Evolutionary conservation across 2,888 invertebrate species (phyloP), one percentile per base, ranked within the genome.

Genomic region (Tenthredo mesomela): DNA sequence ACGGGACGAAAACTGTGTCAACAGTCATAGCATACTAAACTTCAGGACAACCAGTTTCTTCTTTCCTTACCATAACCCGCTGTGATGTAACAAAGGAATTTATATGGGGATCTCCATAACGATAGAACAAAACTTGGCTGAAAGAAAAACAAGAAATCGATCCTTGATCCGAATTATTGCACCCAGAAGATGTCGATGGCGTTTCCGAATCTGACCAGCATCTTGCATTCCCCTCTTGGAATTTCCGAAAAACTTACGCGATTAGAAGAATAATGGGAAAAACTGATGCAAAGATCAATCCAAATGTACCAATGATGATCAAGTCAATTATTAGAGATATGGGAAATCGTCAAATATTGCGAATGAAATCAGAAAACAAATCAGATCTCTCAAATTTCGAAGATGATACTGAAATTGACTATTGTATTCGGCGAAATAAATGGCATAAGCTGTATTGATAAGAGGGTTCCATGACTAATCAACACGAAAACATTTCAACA

Each of bases 1-100:
- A 1, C 43, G 37, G n/a, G 43, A 82, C 33, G 47, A 29, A 70
- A 82, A 82, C 67, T 82, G 50, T 82, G 82, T 82, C 82, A 82
- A 21, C n/a, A 33, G 37, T 21, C 61, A 21, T 80, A 18, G n/a
- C 80, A 61, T 21, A 61, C 61, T 29, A 50, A 61, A n/a, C 50
- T 80, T 80, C 12, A n/a, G 80, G 61, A 33, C 33, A 25, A 67
- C 67, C 47, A 5, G 43, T 73, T 43, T 7, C 40, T 43, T 7
- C 40, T 43, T 43, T 73, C 73, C 43, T n/a, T 37, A 33, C 70
- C 29, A 67, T 29, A 67, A 67, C 12, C 25, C 67, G 33, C 0
- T 67, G 33, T 67, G 67, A 33, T 33, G 73, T 43, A 73, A 73
- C 18, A 67, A 10, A 25, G 1, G 33, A 18, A 67, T 67, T 25